These are phyloP conservation scores for Leptogaster cylindrica DNA, from an alignment of 2,888 invertebrate genomes.

Conservation along the genomic window DNA sequence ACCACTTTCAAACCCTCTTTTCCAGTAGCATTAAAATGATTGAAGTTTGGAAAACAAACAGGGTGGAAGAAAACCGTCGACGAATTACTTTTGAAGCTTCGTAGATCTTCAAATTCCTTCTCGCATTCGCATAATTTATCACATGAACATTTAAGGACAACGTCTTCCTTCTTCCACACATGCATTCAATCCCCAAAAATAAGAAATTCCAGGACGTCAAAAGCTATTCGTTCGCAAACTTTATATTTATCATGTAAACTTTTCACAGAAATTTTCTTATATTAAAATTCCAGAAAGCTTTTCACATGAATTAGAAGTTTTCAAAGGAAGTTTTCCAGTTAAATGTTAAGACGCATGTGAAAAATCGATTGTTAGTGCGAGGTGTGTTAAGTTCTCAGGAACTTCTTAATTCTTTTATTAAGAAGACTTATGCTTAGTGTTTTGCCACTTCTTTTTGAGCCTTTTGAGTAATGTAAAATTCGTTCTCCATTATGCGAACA, in stretches of 20 bases:
- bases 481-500: too few species aligned
- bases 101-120: not conserved
- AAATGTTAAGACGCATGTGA: constrained; percentile 5
- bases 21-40: too few species aligned
- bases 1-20: too few species aligned
- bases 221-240: constrained; percentile 3
- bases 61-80: too few species aligned
- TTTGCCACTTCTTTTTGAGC: too few species aligned
- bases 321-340: constrained; percentile 1
- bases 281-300: constrained; percentile 36
- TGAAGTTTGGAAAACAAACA: too few species aligned
- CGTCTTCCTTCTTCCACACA: not conserved
- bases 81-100: too few species aligned
- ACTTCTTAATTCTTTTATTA: not conserved
- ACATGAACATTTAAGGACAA: too few species aligned
- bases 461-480: too few species aligned
- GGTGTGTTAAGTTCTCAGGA: constrained; percentile 4
- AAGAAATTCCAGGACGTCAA: not conserved
- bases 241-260: constrained; percentile 29
- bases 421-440: not conserved
- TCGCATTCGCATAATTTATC: too few species aligned
- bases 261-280: constrained; percentile 19
- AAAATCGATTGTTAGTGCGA: constrained; percentile 22
- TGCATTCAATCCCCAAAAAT: not conserved
- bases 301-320: constrained; percentile 29